A percentile compares a stretch with the other conserved stretches of the same genome.
These are phyloP conservation scores for Agrotis exclamationis DNA, from an alignment of 2,888 invertebrate genomes.

Conservation along the genomic window DNA sequence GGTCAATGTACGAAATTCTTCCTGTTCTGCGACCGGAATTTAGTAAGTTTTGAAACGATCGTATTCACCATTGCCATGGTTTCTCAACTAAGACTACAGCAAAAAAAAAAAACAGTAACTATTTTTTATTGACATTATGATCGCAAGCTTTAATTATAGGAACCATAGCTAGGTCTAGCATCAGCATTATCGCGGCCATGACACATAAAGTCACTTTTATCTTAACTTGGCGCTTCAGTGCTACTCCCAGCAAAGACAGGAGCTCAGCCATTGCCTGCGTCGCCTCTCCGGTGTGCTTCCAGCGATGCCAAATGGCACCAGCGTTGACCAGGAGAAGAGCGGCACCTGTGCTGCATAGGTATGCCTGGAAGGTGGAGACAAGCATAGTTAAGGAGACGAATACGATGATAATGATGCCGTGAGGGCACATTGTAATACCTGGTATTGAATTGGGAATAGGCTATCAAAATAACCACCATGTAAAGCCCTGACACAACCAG, in stretches of 20 bases:
- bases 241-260: conserved; percentile 75
- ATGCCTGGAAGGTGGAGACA: conserved; percentile 68
- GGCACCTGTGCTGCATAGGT: conserved; percentile 74
- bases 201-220: conserved; percentile 73
- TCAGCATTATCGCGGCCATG: conserved; percentile 58
- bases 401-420: no score
- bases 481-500: no score
- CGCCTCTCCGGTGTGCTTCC: conserved; percentile 73
- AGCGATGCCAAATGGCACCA: conserved; percentile 73
- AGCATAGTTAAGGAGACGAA: background rate
- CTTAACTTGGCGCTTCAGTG: conserved; percentile 73
- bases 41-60: no score
- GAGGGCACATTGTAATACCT: no score
- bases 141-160: conserved; percentile 4
- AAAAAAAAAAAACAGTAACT: background rate
- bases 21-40: no score
- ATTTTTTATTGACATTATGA: no score
- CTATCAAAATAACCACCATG: no score
- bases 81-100: background rate
- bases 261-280: conserved; percentile 79
- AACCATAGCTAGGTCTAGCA: conserved; percentile 64
- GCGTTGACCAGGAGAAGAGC: conserved; percentile 75
- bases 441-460: no score
- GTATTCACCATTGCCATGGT: no score
- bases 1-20: no score